Conservation (phyloP, 2,113 vertebrate species). For the Mormyrus lacerda region DNA sequence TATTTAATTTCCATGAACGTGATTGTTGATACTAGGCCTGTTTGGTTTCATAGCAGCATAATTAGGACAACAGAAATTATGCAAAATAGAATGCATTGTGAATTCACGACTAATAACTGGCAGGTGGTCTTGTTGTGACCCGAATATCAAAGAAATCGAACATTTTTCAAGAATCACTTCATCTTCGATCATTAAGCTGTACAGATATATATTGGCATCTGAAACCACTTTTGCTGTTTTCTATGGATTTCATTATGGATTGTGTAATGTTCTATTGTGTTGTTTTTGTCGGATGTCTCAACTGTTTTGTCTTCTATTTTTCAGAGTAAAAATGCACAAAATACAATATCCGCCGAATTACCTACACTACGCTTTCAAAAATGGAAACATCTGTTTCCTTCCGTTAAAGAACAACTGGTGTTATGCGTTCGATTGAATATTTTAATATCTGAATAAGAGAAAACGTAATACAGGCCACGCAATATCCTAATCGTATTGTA, state of each 20-base stretch:
- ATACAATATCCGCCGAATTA: background rate
- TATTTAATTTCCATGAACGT: background rate
- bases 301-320: conserved; percentile 40
- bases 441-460: background rate
- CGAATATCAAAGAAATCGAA: background rate
- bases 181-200: background rate
- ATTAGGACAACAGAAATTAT: background rate
- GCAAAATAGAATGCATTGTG: background rate
- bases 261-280: conserved; percentile 32
- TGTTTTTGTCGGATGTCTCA: conserved; percentile 32
- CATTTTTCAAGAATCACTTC: background rate
- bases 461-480: background rate
- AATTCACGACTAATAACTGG: background rate
- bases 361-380: background rate
- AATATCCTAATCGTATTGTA: background rate
- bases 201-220: background rate
- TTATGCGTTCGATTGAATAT: background rate
- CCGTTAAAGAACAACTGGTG: background rate
- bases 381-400: background rate
- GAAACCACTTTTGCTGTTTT: background rate
- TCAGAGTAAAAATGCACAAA: conserved; percentile 11
- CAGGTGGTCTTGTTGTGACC: background rate
- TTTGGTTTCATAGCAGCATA: background rate
- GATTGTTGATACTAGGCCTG: background rate
- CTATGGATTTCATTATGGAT: background rate